Conservation (phyloP, 2,797 vertebrate species). For the Threskiornis aethiopicus region DNA sequence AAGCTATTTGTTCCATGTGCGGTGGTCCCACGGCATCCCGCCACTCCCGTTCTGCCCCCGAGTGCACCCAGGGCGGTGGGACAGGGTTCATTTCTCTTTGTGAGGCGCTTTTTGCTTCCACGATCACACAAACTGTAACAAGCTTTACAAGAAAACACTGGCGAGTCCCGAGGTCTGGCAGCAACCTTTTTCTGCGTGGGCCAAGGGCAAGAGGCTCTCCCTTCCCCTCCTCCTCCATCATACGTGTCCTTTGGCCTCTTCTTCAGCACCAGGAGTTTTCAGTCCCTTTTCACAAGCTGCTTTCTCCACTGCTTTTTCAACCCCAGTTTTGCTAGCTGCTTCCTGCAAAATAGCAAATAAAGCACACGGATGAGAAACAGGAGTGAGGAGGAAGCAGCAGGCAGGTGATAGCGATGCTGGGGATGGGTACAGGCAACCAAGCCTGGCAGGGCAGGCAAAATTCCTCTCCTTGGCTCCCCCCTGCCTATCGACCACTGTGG, state of each 20-base stretch:
- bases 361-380: not conserved
- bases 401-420: not conserved
- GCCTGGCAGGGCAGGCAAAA: not conserved
- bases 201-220: constrained; percentile 38
- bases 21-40: constrained; percentile 58
- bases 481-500: rapidly evolving
- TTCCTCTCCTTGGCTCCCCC: not conserved
- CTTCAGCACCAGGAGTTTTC: not conserved
- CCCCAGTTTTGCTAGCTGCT: constrained; percentile 68
- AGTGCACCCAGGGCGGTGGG: not conserved
- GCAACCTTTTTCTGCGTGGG: constrained; percentile 49
- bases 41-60: not conserved
- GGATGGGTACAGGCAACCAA: not conserved
- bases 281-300: not conserved
- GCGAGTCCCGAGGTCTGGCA: constrained; percentile 71
- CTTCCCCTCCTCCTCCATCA: constrained; percentile 65
- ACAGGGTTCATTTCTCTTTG: constrained; percentile 7
- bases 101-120: constrained; percentile 70
- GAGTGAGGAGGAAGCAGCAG: not conserved
- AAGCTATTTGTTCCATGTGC: constrained; percentile 35
- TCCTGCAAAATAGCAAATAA: constrained; percentile 63
- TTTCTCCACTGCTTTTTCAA: constrained; percentile 22
- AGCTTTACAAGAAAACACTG: constrained; percentile 74
- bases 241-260: constrained; percentile 62
- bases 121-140: constrained; percentile 75